Percentiles rank a stretch among this genome's conserved stretches.
Evolutionary conservation across 2,797 vertebrate genomes (phyloP).

Genomic region (Mormyrus hasselquistii): DNA sequence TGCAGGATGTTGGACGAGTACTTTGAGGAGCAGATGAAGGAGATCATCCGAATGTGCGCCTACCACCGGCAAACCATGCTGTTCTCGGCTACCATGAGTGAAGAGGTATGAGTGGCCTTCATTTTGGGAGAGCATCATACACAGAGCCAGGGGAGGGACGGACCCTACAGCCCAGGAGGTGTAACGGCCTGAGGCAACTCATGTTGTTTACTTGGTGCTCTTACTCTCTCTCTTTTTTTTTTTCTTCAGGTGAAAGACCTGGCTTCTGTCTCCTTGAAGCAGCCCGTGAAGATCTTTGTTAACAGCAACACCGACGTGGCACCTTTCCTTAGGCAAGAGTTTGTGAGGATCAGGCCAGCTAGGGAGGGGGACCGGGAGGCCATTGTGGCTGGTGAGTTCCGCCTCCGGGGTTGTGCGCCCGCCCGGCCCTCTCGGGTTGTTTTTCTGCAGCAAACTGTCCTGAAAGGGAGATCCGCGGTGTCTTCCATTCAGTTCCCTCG

Average conservation of each 20-base stretch:
- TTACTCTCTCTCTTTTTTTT: not conserved
- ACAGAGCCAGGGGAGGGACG: not conserved
- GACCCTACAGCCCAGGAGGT: not conserved
- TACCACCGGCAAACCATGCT: conserved; percentile 92
- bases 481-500: not conserved
- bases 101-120: conserved; percentile 67
- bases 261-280: conserved; percentile 85
- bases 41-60: conserved; percentile 86
- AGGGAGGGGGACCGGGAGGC: conserved; percentile 89
- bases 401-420: not conserved
- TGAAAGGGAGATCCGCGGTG: not conserved
- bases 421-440: not conserved
- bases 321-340: conserved; percentile 90
- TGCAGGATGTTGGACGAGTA: conserved; percentile 94
- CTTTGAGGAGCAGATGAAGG: conserved; percentile 98
- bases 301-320: conserved; percentile 97
- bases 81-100: conserved; percentile 94
- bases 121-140: not conserved
- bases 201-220: not conserved
- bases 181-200: not conserved
- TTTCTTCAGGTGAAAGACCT: conserved; percentile 81
- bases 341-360: conserved; percentile 80
- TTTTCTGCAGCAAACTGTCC: not conserved
- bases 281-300: conserved; percentile 85
- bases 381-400: conserved; percentile 74